These are phyloP conservation scores for Cecidostiba fungosa DNA, from an alignment of 2,888 invertebrate species.

Conservation along the genomic window DNA sequence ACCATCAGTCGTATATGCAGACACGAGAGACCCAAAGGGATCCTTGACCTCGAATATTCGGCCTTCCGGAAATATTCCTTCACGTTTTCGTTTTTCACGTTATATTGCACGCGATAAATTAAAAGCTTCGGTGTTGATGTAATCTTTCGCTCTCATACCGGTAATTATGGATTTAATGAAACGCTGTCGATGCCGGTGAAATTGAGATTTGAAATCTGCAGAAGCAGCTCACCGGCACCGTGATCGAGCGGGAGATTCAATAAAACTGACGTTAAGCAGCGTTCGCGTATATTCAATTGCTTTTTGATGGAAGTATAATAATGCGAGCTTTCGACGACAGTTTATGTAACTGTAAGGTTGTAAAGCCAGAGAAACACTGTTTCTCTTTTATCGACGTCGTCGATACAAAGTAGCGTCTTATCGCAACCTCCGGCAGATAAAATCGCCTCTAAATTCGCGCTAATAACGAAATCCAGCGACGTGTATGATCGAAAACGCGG, in stretches of 20 bases:
- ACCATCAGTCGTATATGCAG: not conserved
- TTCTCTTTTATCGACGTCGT: not conserved
- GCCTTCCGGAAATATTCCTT: constrained; percentile 30
- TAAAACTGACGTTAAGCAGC: constrained; percentile 55
- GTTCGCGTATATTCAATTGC: constrained; percentile 42
- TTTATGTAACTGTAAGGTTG: not conserved
- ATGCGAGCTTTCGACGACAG: not conserved
- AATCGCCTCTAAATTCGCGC: constrained; percentile 74
- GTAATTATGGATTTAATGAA: constrained; percentile 60
- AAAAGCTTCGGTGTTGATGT: constrained; percentile 44
- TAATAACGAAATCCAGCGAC: constrained; percentile 77
- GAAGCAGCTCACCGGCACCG: not conserved
- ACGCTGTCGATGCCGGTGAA: constrained; percentile 45
- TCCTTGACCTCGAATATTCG: constrained; percentile 38
- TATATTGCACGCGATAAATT: constrained; percentile 50
- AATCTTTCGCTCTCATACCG: constrained; percentile 33
- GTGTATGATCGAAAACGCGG: constrained; percentile 76
- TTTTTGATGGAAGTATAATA: constrained; percentile 54
- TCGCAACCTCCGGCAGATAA: constrained; percentile 4
- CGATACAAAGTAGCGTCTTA: not conserved
- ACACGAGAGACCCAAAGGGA: not conserved
- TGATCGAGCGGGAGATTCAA: constrained; percentile 55
- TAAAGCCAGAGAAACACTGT: not conserved
- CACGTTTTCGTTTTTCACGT: not conserved
- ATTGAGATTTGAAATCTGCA: constrained; percentile 56